Evolutionary conservation across 2,113 vertebrate genomes (phyloP).

Genomic region (Prionailurus bengalensis): DNA sequence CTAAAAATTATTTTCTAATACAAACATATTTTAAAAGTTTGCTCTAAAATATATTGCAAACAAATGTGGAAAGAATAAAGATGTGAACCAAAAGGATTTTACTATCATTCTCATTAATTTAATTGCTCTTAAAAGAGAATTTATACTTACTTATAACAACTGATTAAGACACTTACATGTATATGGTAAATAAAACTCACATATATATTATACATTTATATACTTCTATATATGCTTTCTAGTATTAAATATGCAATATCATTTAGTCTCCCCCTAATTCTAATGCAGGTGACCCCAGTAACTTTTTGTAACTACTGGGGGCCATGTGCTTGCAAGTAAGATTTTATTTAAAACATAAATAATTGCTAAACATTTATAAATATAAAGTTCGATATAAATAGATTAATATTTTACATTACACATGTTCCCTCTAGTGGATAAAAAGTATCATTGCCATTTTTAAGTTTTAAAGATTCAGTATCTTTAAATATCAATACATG

Average conservation of each 20-base stretch:
- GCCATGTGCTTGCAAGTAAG: neutral
- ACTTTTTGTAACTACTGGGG: constrained; percentile 1
- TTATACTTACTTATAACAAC: constrained; percentile 2
- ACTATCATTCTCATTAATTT: neutral
- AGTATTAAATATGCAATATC: neutral
- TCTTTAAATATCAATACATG: neutral
- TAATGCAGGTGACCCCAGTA: neutral
- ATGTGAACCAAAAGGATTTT: constrained; percentile 16
- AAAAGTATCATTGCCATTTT: constrained; percentile 60
- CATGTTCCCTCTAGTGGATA: constrained; percentile 81
- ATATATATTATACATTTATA: neutral
- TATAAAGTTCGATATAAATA: neutral
- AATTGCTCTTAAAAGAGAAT: constrained; percentile 30
- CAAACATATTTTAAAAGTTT: constrained; percentile 21
- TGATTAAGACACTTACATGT: neutral
- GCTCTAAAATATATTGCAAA: constrained; percentile 40
- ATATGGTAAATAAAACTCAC: neutral
- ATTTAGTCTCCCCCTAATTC: neutral
- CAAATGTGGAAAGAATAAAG: neutral
- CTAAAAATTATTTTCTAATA: constrained; percentile 29
- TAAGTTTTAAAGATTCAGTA: neutral
- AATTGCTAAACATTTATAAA: constrained; percentile 49
- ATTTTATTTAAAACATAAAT: constrained; percentile 67
- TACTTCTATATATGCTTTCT: neutral
- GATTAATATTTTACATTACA: constrained; percentile 54